phyloP scores from a whole-genome alignment of 2,113 vertebrate genomes.

The Phalacrocorax brasilianus region DNA sequence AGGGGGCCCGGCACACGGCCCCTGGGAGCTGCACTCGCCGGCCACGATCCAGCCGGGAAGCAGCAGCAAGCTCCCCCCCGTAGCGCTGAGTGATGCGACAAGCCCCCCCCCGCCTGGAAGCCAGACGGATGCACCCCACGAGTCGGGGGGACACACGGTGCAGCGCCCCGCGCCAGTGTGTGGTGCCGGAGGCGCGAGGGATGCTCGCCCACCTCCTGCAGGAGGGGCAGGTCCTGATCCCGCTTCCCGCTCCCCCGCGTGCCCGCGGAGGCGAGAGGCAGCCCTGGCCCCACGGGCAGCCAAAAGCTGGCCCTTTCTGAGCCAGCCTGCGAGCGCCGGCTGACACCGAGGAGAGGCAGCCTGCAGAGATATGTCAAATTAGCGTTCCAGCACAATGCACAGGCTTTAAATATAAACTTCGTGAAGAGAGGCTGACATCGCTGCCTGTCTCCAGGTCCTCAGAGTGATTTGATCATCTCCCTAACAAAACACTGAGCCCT shows the following conservation, averaged over 20 bases:
- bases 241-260: accelerated
- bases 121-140: not conserved
- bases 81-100: accelerated
- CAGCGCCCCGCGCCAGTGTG: accelerated
- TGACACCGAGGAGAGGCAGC: not conserved
- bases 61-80: accelerated
- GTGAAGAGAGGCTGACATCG: not conserved
- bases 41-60: not conserved
- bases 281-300: not conserved
- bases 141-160: not conserved
- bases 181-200: not conserved
- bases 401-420: not conserved
- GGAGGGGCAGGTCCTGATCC: not conserved
- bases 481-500: not conserved
- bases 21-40: not conserved
- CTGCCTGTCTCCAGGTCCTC: not conserved
- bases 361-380: not conserved
- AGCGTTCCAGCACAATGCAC: not conserved
- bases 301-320: not conserved
- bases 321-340: accelerated
- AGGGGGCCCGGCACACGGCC: not conserved
- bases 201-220: accelerated
- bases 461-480: not conserved
- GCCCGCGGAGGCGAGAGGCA: not conserved
- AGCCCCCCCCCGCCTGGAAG: too few relatives aligned